Evolutionary conservation across 2,888 invertebrate genomes (phyloP), one percentile per base, ranked within the genome.

Genomic region (Autographa gamma): DNA sequence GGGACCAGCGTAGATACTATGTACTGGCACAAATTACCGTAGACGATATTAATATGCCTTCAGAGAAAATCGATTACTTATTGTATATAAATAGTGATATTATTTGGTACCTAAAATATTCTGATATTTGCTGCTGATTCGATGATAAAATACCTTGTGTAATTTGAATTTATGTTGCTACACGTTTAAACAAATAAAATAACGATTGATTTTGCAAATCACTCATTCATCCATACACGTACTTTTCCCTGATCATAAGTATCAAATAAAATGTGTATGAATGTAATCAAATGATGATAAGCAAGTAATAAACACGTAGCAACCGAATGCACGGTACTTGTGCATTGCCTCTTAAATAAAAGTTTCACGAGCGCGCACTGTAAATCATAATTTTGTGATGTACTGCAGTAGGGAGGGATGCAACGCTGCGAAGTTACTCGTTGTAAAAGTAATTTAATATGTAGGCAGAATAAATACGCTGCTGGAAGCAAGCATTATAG

Each of bases 371-470:
- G 79, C 69, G 75, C 72, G 72, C 74, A 74, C 75, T 74, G 82
- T 87, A 85, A 86, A 86, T 86, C 85, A 86, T 85, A 85, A 85
- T 85, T 85, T 82, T 69, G 81, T 82, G 81, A 82, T 80, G 83
- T 76, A 81, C 80, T 80, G 82, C 80, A 81, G 75, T 56, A 19
- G 13, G 54, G 54, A 66, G 60, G 74, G 79, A 80, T 82, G 85
- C 85, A 82, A 76, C 80, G 82, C 69, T 71, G 72, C 69, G 66
- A 84, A 85, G 73, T 84, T 81, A 77, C 77, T 83, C 76, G 77
- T 78, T 77, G 81, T 79, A 82, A 83, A 86, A 86, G 83, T 86
- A 85, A 87, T 87, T 86, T 86, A 85, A 85, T 86, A 86, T 83
- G 82, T 85, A 82, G 80, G 80, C 84, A 79, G 82, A 79, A 76